Percentiles rank a stretch among this genome's conserved stretches.
phyloP scores from a whole-genome alignment of 2,113 vertebrate genomes.

The Motacilla alba region DNA sequence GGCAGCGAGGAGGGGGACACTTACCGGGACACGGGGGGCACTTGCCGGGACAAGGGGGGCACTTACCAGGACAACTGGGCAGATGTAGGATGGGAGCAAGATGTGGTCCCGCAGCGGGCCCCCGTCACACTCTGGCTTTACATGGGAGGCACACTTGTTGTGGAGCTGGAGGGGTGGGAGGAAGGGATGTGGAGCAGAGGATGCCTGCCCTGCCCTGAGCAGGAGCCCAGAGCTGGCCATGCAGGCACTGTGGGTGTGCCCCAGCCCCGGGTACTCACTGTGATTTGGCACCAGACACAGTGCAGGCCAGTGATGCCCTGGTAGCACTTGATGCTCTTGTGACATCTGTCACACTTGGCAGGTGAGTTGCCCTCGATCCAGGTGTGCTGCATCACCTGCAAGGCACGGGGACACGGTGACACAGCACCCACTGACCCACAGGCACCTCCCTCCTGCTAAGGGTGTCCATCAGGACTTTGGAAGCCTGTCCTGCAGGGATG shows the following conservation, averaged over 20 bases:
- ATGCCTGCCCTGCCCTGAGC: accelerated
- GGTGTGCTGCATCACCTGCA: conserved; percentile 90
- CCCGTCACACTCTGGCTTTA: conserved; percentile 88
- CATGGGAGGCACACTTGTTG: conserved; percentile 89
- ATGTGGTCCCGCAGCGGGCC: conserved; percentile 89
- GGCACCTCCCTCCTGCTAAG: background rate
- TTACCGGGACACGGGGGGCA: background rate
- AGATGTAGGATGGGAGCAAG: conserved; percentile 87
- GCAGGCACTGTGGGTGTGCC: accelerated
- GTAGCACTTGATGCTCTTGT: conserved; percentile 94
- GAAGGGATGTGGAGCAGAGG: background rate
- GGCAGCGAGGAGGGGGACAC: background rate
- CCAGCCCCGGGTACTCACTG: conserved; percentile 74
- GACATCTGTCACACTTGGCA: conserved; percentile 90
- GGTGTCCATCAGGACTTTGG: background rate
- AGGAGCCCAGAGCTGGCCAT: accelerated
- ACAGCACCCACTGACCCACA: accelerated
- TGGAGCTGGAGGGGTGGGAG: conserved; percentile 79
- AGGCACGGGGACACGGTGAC: background rate
- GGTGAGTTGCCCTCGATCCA: conserved; percentile 95
- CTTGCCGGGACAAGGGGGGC: background rate
- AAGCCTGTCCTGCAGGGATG: background rate
- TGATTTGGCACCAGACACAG: conserved; percentile 94
- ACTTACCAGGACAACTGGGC: conserved; percentile 85
- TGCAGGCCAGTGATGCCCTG: conserved; percentile 91